Base-by-base conservation (phyloP, 1,140 invertebrate species). In the Ladona fulva region DNA sequence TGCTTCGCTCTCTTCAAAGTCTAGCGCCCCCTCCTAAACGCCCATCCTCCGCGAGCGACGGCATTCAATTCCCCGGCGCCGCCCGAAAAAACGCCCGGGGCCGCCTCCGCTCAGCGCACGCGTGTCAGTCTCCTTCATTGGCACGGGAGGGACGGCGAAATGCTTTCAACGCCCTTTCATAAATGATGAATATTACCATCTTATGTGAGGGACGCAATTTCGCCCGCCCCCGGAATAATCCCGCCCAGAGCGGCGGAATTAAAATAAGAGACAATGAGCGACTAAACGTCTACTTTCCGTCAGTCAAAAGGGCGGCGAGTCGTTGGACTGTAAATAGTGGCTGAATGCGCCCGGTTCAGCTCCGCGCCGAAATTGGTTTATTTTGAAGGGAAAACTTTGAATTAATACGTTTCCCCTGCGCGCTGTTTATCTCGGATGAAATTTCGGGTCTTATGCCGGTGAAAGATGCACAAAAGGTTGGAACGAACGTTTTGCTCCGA, bases 131-230 rank as follows among this genome's bases (percentile, higher is more conserved):
- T 66, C 29, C 52, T 66, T 22, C 52, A 66, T 66, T 66, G 52
- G 52, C 16, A 19, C 19, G 44, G 44, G 19, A n/a, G n/a, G n/a
- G n/a, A 52, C 44, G n/a, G n/a, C n/a, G n/a, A n/a, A 52, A 11
- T 10, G 52, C 16, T 22, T 66, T 66, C 16, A 66, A 22, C 52
- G 52, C 14, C 52, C 52, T 66, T 66, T 66, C 52, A 66, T 66
- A 66, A 66, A 66, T 66, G 52, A 66, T 66, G 52, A 66, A 66
- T 66, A 66, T 66, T 66, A 66, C n/a, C 52, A 66, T 66, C 52
- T 66, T 66, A 66, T 19, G 29, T 8, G n/a, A 12, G 12, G 52
- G 52, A 66, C 52, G 52, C 52, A 3, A 66, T 52, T 52, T 52
- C 19, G 10, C 10, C 44, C 44, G 19, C 44, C 10, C 44, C n/a